phyloP scores from a whole-genome alignment of 2,797 vertebrate genomes.

The Pelochelys cantorii region DNA sequence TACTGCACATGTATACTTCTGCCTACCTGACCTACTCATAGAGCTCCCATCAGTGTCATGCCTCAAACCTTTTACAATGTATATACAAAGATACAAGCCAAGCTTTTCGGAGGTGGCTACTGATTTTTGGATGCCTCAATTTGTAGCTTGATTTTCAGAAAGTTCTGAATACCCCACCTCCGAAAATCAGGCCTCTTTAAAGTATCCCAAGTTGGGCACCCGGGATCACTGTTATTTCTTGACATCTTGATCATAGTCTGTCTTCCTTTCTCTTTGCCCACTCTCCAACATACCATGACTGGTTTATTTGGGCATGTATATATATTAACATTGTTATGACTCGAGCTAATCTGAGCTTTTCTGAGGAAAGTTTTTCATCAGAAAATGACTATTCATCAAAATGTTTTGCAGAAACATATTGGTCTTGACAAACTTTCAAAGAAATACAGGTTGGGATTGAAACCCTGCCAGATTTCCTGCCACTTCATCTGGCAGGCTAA shows the following conservation, averaged over 20 bases:
- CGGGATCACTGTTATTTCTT: neutral
- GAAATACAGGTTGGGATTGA: neutral
- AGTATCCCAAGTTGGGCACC: neutral
- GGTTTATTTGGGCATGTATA: neutral
- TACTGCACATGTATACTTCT: neutral
- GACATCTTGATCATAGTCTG: neutral
- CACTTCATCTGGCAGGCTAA: neutral
- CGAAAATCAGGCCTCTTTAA: neutral
- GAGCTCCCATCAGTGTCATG: neutral
- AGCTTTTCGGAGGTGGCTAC: too few relatives aligned
- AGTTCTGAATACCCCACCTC: neutral
- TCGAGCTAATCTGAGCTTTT: neutral
- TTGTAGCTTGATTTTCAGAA: neutral
- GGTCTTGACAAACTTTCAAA: neutral
- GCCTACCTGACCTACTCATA: neutral
- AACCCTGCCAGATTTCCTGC: neutral
- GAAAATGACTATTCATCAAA: neutral
- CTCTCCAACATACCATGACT: accelerated
- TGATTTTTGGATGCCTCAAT: too few relatives aligned
- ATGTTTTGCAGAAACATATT: neutral
- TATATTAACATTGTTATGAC: neutral
- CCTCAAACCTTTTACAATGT: neutral
- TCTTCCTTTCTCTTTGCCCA: neutral
- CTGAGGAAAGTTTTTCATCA: neutral
- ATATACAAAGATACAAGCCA: too few relatives aligned